Conservation (phyloP, 2,113 vertebrate genomes). For the Phyllostomus hastatus region DNA sequence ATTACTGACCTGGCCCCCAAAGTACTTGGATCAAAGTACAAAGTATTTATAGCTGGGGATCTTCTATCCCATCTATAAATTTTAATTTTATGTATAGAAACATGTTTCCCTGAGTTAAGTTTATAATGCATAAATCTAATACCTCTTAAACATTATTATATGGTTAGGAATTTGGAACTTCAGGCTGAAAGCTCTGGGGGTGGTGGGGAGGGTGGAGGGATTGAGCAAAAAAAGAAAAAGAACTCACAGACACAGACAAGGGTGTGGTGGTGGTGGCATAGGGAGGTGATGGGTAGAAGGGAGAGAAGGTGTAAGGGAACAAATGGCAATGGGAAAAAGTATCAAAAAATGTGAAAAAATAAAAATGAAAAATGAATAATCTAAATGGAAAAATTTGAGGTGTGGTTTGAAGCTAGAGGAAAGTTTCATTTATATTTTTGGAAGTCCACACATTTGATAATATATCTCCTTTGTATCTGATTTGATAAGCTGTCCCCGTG, state of each 20-base stretch:
- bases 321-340: too few relatives aligned
- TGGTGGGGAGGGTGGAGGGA: too few relatives aligned
- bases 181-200: neutral
- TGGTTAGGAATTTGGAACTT: slow-evolving; percentile 9
- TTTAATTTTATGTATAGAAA: neutral
- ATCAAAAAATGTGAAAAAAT: too few relatives aligned
- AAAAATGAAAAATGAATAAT: neutral
- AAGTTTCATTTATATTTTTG: slow-evolving; percentile 2
- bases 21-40: neutral
- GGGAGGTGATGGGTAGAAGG: too few relatives aligned
- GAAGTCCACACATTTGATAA: neutral
- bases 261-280: too few relatives aligned
- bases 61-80: neutral
- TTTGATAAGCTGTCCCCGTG: neutral
- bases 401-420: neutral
- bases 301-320: too few relatives aligned
- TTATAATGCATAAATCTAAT: slow-evolving; percentile 3
- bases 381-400: neutral
- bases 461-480: neutral
- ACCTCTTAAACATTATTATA: neutral
- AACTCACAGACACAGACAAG: too few relatives aligned
- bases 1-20: neutral
- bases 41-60: neutral
- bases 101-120: neutral
- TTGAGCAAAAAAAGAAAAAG: too few relatives aligned